Conservation (phyloP, 2,797 vertebrate genomes). For the Fistularia commersonii region DNA sequence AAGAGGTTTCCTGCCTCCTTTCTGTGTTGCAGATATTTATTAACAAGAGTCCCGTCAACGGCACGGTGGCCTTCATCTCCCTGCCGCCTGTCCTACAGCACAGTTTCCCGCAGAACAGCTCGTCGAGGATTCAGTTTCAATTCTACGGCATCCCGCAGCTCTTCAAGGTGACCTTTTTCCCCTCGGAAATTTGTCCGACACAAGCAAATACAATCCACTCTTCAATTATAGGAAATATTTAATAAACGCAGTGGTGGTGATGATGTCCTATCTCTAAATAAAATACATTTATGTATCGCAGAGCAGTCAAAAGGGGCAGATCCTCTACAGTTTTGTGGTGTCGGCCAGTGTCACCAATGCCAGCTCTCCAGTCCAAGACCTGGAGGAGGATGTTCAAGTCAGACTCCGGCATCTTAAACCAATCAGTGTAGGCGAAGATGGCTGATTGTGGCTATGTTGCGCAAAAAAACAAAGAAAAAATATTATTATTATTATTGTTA, state of each 20-base stretch:
- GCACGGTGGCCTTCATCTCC: slow-evolving; percentile 79
- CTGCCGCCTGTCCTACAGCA: slow-evolving; percentile 77
- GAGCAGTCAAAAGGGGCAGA: slow-evolving; percentile 41
- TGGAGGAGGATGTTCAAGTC: slow-evolving; percentile 76
- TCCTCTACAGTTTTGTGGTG: slow-evolving; percentile 83
- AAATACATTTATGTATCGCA: slow-evolving; percentile 43
- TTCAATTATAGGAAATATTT: too few relatives aligned
- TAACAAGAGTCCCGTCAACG: slow-evolving; percentile 62
- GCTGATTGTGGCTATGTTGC: neutral
- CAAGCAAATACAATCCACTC: too few relatives aligned
- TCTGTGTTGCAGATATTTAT: slow-evolving; percentile 73
- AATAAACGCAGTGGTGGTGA: neutral
- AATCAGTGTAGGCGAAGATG: slow-evolving; percentile 65
- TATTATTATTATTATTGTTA: too few relatives aligned
- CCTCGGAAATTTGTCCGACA: neutral
- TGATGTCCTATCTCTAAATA: neutral
- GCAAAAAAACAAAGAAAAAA: neutral
- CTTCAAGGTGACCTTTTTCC: slow-evolving; percentile 70
- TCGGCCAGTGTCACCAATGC: slow-evolving; percentile 83
- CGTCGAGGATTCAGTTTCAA: slow-evolving; percentile 82
- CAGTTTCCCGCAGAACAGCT: slow-evolving; percentile 49
- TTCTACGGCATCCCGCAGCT: slow-evolving; percentile 80
- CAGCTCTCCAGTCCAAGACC: slow-evolving; percentile 67
- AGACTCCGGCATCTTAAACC: slow-evolving; percentile 75
- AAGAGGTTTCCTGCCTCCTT: too few relatives aligned